Percentiles rank a stretch among this genome's conserved stretches.
These are phyloP conservation scores for Clanis bilineata DNA, from an alignment of 2,888 invertebrate genomes.

Conservation along the genomic window DNA sequence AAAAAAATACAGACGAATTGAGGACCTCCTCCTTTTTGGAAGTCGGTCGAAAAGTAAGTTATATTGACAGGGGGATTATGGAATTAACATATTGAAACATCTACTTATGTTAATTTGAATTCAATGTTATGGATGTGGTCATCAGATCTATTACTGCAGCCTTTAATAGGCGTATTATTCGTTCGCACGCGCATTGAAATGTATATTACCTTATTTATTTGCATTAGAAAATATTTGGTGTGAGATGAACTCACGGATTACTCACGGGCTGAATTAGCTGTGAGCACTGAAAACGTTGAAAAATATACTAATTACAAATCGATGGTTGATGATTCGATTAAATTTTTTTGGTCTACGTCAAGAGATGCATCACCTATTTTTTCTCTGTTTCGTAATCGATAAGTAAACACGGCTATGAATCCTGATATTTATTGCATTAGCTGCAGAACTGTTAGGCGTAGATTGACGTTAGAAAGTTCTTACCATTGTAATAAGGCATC, in stretches of 20 bases:
- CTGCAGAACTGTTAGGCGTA: too few relatives aligned
- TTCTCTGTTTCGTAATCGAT: background rate
- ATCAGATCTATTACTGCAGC: background rate
- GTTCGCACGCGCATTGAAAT: slow-evolving; percentile 2
- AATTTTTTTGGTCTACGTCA: background rate
- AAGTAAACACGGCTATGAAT: too few relatives aligned
- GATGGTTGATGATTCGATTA: background rate
- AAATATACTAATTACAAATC: background rate
- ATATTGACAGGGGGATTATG: too few relatives aligned
- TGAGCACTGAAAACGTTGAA: slow-evolving; percentile 15
- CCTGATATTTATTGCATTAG: too few relatives aligned
- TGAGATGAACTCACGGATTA: slow-evolving; percentile 38
- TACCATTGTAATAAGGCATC: too few relatives aligned
- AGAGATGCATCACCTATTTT: background rate
- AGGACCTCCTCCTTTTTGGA: too few relatives aligned
- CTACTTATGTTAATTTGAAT: background rate
- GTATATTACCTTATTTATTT: slow-evolving; percentile 12
- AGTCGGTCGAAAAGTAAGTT: too few relatives aligned
- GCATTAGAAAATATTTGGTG: background rate
- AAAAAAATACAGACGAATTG: too few relatives aligned
- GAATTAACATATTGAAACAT: too few relatives aligned
- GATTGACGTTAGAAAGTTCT: too few relatives aligned
- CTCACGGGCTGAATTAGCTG: slow-evolving; percentile 41
- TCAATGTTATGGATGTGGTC: background rate
- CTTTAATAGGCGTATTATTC: background rate